Base-by-base conservation (phyloP, 2,888 invertebrate genomes). In the Herminia tarsipennalis region DNA sequence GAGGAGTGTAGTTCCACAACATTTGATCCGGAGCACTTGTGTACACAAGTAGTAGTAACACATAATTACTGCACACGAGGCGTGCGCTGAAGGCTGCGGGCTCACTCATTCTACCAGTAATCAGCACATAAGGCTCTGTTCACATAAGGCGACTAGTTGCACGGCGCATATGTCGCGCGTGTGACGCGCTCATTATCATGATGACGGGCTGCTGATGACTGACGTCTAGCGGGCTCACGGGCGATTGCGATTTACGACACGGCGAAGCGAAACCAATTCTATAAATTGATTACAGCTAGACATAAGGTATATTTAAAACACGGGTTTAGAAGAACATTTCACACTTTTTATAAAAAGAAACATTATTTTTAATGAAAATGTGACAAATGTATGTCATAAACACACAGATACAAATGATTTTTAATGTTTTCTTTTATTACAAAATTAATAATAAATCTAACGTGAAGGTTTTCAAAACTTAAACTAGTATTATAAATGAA, bases 101-200 rank as follows among this genome's bases (percentile, higher is more conserved):
- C n/a, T n/a, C n/a, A n/a, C n/a, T 30, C 12, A 39, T 14, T 16
- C 10, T 6, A 5, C n/a, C 22, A 17, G 27, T 20, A 20, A 36
- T 37, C 37, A 39, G 39, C 6, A 21, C 17, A 41, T 22, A 41
- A 16, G 4, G 5, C 6, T n/a, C n/a, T 21, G 28, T 35, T 4
- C 29, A 18, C 29, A 29, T 14, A 9, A 30, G 18, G 13, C 5
- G 22, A 9, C 14, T 4, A 10, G 16, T 24, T 8, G 17, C 9
- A 3, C 5, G 40, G 76, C 73, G 73, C 2, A 8, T 29, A 37
- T 32, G 44, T 24, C 29, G 24, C 34, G 28, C 71, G 75, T 74
- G 75, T 70, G 69, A 73, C 54, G 70, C 70, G 70, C 76, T 80
- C 81, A 70, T 81, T 78, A 78, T 73, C 46, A 5, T 30, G 56